phyloP scores from a whole-genome alignment of 2,797 vertebrate genomes.

The Melanotaenia pygmaea region DNA sequence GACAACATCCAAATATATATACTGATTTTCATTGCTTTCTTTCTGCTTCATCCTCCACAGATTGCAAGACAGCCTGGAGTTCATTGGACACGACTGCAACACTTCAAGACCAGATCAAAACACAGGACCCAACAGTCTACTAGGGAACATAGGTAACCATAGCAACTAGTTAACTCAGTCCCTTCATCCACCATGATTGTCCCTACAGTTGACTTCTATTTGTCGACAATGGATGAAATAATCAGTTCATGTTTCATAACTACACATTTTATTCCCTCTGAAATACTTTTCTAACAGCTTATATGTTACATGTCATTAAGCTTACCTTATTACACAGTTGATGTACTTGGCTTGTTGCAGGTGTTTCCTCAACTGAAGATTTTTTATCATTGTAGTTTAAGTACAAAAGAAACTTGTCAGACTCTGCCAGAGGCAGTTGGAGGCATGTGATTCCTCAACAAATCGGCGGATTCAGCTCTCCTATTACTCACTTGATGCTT shows the following conservation, averaged over 20 bases:
- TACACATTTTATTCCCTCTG: background rate
- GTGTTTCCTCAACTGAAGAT: constrained; percentile 18
- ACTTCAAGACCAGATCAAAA: constrained; percentile 91
- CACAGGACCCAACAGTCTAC: constrained; percentile 88
- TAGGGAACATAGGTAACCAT: constrained; percentile 94
- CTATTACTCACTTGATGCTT: background rate
- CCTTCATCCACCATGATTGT: background rate
- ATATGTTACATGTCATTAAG: background rate
- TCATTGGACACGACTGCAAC: constrained; percentile 93
- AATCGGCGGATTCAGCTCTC: constrained; percentile 11
- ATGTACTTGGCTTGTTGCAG: constrained; percentile 1
- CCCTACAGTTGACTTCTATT: background rate
- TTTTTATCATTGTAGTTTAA: constrained; percentile 26
- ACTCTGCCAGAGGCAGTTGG: constrained; percentile 41
- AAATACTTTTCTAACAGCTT: background rate
- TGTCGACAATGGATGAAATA: background rate
- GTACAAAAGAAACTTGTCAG: constrained; percentile 46
- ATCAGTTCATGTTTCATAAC: background rate
- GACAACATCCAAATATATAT: background rate
- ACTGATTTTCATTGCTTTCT: background rate
- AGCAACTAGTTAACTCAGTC: background rate
- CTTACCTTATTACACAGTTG: background rate
- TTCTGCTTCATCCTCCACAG: constrained; percentile 68
- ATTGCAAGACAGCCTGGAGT: constrained; percentile 98
- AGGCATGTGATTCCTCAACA: constrained; percentile 2